Percentiles rank a stretch among this genome's conserved stretches.
Evolutionary conservation across 2,888 invertebrate species (phyloP).

Genomic region (Macrosiphum euphorbiae): DNA sequence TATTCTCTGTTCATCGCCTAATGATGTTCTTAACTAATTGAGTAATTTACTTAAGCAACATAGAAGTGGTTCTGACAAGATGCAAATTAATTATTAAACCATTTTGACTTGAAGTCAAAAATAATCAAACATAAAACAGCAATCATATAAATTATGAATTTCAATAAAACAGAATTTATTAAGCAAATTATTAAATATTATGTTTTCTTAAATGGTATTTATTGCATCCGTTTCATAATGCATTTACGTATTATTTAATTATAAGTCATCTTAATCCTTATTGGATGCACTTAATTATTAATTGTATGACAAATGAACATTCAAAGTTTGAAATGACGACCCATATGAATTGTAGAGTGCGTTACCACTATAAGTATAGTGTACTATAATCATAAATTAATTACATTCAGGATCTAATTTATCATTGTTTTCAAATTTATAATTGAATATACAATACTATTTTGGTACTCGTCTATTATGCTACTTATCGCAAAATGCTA

Average conservation of each 20-base stretch:
- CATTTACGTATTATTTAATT: background rate
- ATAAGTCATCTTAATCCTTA: background rate
- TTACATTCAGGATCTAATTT: no score
- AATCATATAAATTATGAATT: background rate
- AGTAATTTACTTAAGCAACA: background rate
- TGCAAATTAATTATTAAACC: background rate
- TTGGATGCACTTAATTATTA: background rate
- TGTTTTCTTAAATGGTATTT: background rate
- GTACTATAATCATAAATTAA: no score
- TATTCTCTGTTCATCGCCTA: background rate
- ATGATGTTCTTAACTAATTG: background rate
- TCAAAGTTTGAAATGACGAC: no score
- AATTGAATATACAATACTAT: background rate
- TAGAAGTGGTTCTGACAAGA: background rate
- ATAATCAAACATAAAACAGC: background rate
- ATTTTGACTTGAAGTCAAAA: background rate
- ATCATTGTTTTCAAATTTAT: no score
- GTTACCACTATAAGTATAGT: no score
- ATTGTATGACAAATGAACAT: background rate
- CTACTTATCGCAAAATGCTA: no score
- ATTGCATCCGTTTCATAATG: background rate
- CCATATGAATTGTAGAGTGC: no score
- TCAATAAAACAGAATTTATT: background rate
- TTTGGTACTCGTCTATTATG: no score
- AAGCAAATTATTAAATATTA: background rate